These are phyloP conservation scores for Rhamnusium bicolor DNA, from an alignment of 2,888 invertebrate species.

Conservation along the genomic window DNA sequence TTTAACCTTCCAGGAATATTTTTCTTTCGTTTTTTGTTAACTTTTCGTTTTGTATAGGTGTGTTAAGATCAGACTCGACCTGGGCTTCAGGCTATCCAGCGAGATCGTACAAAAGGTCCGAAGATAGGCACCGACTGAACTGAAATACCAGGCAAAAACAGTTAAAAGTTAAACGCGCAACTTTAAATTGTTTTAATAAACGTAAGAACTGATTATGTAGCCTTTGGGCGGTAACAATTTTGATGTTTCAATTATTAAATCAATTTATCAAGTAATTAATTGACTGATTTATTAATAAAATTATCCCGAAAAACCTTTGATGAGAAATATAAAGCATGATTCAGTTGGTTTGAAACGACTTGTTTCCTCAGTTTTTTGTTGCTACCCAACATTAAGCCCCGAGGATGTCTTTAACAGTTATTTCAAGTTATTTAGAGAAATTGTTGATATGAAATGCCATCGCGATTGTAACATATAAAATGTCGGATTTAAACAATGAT, in stretches of 20 bases:
- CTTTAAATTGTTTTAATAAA: neutral
- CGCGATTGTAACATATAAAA: no score
- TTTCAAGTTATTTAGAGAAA: no score
- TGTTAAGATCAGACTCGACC: slow-evolving; percentile 25
- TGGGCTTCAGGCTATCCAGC: slow-evolving; percentile 23
- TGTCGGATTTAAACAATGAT: no score
- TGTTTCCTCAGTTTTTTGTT: neutral
- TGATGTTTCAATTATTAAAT: slow-evolving; percentile 21
- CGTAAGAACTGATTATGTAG: neutral
- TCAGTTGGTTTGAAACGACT: neutral
- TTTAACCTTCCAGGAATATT: slow-evolving; percentile 26
- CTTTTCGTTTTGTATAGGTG: slow-evolving; percentile 29
- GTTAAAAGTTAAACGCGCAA: neutral
- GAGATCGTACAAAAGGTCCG: slow-evolving; percentile 24
- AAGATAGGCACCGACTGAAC: neutral
- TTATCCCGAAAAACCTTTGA: neutral
- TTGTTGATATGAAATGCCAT: no score
- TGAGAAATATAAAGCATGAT: slow-evolving; percentile 1
- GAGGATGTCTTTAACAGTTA: neutral
- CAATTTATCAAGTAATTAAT: slow-evolving; percentile 11
- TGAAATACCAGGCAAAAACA: slow-evolving; percentile 14
- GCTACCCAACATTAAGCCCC: neutral
- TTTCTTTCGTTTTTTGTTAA: slow-evolving; percentile 8
- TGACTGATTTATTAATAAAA: slow-evolving; percentile 14
- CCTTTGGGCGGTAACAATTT: neutral